These are phyloP conservation scores for Sinelater perroti DNA, from an alignment of 2,888 invertebrate species.

Conservation along the genomic window DNA sequence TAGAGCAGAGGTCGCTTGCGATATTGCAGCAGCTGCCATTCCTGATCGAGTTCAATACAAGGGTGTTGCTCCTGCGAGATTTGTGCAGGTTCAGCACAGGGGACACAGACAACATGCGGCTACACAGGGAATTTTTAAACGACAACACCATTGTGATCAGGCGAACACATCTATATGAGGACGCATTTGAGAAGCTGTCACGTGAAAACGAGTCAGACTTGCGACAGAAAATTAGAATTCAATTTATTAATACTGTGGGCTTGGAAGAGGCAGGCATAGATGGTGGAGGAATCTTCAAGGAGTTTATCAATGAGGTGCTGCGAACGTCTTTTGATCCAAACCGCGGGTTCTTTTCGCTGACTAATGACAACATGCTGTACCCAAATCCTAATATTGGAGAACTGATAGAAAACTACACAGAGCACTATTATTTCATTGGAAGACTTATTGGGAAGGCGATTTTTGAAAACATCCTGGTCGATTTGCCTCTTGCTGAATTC, in stretches of 20 bases:
- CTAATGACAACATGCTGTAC: conserved; percentile 92
- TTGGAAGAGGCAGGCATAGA: conserved; percentile 96
- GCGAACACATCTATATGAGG: conserved; percentile 95
- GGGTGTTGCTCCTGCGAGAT: conserved; percentile 86
- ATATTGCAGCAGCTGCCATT: conserved; percentile 94
- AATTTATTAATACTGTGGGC: conserved; percentile 89
- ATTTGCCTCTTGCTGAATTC: conserved; percentile 94
- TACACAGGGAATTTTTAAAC: conserved; percentile 55
- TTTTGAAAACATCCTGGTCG: conserved; percentile 94
- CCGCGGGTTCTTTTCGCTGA: conserved; percentile 89
- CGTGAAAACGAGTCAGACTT: conserved; percentile 80
- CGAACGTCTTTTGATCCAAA: conserved; percentile 97
- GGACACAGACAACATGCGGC: conserved; percentile 52
- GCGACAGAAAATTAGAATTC: conserved; percentile 85
- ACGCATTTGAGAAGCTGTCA: conserved; percentile 94
- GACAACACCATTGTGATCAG: conserved; percentile 72
- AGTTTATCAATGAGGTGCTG: conserved; percentile 92
- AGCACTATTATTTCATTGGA: conserved; percentile 95
- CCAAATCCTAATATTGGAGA: conserved; percentile 94
- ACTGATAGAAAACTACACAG: conserved; percentile 83
- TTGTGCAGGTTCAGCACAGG: conserved; percentile 63
- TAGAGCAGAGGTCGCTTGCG: conserved; percentile 86
- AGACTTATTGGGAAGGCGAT: conserved; percentile 94
- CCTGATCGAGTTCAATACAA: conserved; percentile 88
- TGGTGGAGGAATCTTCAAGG: conserved; percentile 95